Conservation (phyloP, 2,113 vertebrate genomes). For the Periophthalmodon schlosseri region DNA sequence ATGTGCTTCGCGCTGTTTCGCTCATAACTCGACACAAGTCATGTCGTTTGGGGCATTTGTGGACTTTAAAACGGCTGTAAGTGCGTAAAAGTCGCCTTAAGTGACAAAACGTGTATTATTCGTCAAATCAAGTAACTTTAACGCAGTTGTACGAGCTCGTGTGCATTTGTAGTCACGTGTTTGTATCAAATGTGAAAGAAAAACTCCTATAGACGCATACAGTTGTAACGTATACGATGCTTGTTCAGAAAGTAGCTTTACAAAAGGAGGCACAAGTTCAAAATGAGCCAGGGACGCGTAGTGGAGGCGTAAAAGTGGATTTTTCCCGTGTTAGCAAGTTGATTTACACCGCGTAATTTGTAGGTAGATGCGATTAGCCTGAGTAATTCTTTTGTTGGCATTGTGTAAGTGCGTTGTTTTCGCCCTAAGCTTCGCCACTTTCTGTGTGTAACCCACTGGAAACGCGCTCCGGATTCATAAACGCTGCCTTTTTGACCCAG, state of each 20-base stretch:
- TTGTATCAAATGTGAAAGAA: not conserved
- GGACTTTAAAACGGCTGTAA: slow-evolving; percentile 53
- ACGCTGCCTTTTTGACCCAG: not conserved
- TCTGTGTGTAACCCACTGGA: slow-evolving; percentile 27
- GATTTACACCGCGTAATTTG: slow-evolving; percentile 49
- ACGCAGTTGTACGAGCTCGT: slow-evolving; percentile 20
- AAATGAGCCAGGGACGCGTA: slow-evolving; percentile 36
- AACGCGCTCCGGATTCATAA: not conserved
- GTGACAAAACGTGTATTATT: not conserved
- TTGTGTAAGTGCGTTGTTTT: slow-evolving; percentile 59
- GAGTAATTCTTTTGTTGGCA: slow-evolving; percentile 73
- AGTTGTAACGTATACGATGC: not conserved
- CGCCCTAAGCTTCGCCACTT: slow-evolving; percentile 56
- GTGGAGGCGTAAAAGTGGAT: slow-evolving; percentile 58
- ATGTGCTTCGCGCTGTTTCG: slow-evolving; percentile 13
- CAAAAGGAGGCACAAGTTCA: slow-evolving; percentile 42
- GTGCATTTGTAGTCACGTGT: slow-evolving; percentile 12
- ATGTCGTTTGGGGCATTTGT: not conserved
- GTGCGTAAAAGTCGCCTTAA: slow-evolving; percentile 52
- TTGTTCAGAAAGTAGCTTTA: slow-evolving; percentile 22
- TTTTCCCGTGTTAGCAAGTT: slow-evolving; percentile 51
- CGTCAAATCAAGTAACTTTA: slow-evolving; percentile 37
- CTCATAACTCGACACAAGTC: slow-evolving; percentile 31
- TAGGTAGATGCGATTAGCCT: slow-evolving; percentile 60
- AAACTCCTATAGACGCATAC: not conserved